Conservation (phyloP, 2,888 invertebrate species). For the Temnothorax rugatulus region DNA sequence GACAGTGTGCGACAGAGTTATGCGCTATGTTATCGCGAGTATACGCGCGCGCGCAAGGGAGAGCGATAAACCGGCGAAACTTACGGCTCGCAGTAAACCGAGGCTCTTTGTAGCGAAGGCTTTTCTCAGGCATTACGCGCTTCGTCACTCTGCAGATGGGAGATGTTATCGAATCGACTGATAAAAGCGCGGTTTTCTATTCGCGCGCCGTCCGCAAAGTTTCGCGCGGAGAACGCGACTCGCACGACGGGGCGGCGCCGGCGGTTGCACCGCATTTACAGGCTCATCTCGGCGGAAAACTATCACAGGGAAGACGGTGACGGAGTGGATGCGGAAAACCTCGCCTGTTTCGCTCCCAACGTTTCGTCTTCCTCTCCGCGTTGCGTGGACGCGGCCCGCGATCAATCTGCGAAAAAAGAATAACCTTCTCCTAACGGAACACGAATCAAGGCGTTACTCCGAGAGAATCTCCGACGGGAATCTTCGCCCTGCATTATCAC, state of each 20-base stretch:
- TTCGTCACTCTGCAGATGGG: conserved; percentile 27
- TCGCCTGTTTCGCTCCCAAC: conserved; percentile 16
- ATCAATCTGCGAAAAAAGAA: conserved; percentile 73
- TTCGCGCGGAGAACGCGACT: background rate
- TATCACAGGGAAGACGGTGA: background rate
- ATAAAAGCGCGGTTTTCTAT: conserved; percentile 24
- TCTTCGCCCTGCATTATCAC: conserved; percentile 73
- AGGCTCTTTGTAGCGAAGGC: conserved; percentile 41
- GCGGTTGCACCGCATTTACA: background rate
- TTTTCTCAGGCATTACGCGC: conserved; percentile 35
- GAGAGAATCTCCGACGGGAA: conserved; percentile 68
- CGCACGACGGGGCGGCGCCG: background rate
- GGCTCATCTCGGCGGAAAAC: background rate
- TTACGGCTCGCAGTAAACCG: conserved; percentile 32
- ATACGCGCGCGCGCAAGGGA: conserved; percentile 11
- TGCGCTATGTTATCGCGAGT: conserved; percentile 54
- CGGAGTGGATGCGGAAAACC: conserved; percentile 28
- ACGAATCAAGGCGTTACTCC: conserved; percentile 68
- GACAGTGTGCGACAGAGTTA: conserved; percentile 57
- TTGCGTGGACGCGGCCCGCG: conserved; percentile 45
- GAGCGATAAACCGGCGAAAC: conserved; percentile 55
- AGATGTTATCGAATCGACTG: conserved; percentile 33
- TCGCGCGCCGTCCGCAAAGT: background rate
- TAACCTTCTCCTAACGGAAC: conserved; percentile 69
- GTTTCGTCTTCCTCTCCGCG: conserved; percentile 28